A percentile compares a stretch with the other conserved stretches of the same genome.
These are phyloP conservation scores for Smithornis capensis DNA, from an alignment of 2,113 vertebrate species.

Conservation along the genomic window DNA sequence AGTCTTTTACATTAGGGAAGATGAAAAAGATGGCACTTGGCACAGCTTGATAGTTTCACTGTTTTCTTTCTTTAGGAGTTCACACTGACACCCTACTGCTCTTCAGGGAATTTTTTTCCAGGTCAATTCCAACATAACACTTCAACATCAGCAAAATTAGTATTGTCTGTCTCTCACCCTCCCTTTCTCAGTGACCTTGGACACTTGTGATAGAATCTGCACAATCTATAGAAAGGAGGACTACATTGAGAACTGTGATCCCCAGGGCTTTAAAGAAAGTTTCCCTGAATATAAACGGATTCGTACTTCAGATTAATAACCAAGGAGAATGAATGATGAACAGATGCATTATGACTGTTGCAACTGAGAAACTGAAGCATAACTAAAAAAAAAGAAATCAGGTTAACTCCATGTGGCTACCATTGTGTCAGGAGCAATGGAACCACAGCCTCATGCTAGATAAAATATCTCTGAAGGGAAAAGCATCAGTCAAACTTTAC, in stretches of 20 bases:
- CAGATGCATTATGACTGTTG: neutral
- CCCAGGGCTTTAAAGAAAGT: neutral
- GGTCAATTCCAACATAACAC: conserved; percentile 27
- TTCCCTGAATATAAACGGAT: conserved; percentile 1
- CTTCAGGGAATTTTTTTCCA: conserved; percentile 49
- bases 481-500: conserved; percentile 27
- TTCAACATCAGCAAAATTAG: conserved; percentile 19
- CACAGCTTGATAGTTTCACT: neutral
- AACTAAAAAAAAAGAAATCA: conserved; percentile 41
- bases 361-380: conserved; percentile 34
- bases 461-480: neutral
- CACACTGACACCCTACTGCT: conserved; percentile 18
- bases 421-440: neutral
- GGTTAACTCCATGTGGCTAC: neutral
- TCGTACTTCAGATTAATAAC: conserved; percentile 42
- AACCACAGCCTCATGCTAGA: neutral
- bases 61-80: conserved; percentile 20
- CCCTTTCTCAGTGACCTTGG: neutral
- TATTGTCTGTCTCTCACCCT: conserved; percentile 16
- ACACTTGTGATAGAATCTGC: neutral
- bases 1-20: neutral
- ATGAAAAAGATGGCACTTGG: neutral
- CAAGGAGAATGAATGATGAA: conserved; percentile 11
- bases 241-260: neutral
- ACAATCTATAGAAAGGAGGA: neutral